These are phyloP conservation scores for Brachionus koreanus DNA, from an alignment of 1,140 invertebrate species.

Conservation along the genomic window DNA sequence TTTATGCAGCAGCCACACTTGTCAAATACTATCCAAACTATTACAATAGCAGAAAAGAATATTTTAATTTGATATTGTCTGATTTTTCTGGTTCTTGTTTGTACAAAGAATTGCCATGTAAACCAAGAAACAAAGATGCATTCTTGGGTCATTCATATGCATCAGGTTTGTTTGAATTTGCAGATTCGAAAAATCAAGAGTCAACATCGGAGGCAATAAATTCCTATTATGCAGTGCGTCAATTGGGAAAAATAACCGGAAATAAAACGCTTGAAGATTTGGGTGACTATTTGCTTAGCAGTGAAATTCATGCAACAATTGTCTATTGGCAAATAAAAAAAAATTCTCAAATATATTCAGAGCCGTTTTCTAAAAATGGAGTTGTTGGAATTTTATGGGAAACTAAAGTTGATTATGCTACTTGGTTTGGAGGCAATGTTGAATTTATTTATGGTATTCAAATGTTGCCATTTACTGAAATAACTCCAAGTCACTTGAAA, in stretches of 20 bases:
- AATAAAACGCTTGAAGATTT: slow-evolving; percentile 13
- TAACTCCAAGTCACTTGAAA: not conserved
- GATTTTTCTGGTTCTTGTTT: not conserved
- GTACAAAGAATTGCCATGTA: slow-evolving; percentile 18
- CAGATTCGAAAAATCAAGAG: slow-evolving; percentile 36
- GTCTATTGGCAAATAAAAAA: slow-evolving; percentile 4
- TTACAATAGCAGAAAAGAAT: not conserved
- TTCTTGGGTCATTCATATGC: not conserved
- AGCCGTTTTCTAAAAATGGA: slow-evolving; percentile 11
- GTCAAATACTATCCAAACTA: slow-evolving; percentile 21
- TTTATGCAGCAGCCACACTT: not conserved
- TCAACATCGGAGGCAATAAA: slow-evolving; percentile 31
- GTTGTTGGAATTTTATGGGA: slow-evolving; percentile 27
- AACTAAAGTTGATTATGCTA: slow-evolving; percentile 34
- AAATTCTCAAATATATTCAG: not conserved
- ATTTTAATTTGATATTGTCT: not conserved
- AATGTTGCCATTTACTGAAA: slow-evolving; percentile 32
- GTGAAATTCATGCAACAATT: not conserved
- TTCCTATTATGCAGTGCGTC: not conserved
- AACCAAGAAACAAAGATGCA: slow-evolving; percentile 7
- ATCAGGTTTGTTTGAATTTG: slow-evolving; percentile 18
- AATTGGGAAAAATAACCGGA: not conserved
- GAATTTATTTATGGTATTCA: slow-evolving; percentile 42
- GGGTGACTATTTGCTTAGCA: not conserved
- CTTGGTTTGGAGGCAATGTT: slow-evolving; percentile 25